Evolutionary conservation across 2,113 vertebrate genomes (phyloP), one percentile per base, ranked within the genome.

Genomic region (Hyperopisus bebe): DNA sequence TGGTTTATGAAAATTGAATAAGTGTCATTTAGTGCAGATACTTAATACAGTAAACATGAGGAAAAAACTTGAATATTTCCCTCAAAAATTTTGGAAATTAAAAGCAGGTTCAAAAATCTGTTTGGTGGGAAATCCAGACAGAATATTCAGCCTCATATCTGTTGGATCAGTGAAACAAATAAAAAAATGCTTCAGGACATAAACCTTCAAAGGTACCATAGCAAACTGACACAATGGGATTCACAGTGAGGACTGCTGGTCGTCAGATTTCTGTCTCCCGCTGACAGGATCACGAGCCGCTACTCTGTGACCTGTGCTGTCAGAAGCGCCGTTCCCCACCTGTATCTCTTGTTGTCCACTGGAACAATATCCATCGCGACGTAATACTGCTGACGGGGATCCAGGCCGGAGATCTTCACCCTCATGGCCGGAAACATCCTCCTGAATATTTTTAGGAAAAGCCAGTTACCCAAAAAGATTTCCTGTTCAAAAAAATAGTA

Each of bases 361-460:
- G 98, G 98, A 17, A 99, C 98, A 42, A 99, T 99, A 93, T 99
- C 98, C 98, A 99, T 99, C 88, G 98, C 98, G 92, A 99, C 98
- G 92, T 99, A 99, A 92, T 99, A 99, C 92, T 99, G 98, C 94
- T 99, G 98, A 66, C 99, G 98, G 24, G 98, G 98, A 91, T 99
- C 98, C 92, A 99, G 93, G 42, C 98, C 98, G 4, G 97, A 96
- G 55, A 99, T 97, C 95, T 99, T 99, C 89, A 99, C 98, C 92
- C 98, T 95, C 98, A 99, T 99, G 89, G 98, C 98, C 80, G 98
- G 98, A 95, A 99, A 99, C 98, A 99, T 99, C 92, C 98, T 97
- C 97, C 98, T 99, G 90, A 48, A 90, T 42, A 42, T 80, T 80
- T 80, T 80, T 46, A 46, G 82, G 42, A 47, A n/a, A 84, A n/a